These are phyloP conservation scores for Octopus sinensis DNA, from an alignment of 1,140 invertebrate species.

Conservation along the genomic window DNA sequence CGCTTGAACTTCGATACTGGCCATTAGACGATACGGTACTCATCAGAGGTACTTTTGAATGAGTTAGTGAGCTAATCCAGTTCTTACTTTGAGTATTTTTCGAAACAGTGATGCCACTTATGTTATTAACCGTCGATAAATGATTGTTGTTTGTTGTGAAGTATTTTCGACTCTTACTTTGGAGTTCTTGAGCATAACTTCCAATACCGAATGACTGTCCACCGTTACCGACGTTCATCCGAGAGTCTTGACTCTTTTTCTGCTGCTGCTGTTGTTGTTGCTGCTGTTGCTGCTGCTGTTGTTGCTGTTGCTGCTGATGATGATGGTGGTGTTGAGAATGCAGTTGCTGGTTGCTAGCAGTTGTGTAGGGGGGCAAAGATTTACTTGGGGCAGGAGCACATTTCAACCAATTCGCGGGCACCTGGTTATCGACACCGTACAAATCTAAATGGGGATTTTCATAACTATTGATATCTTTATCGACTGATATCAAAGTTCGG, in stretches of 20 bases:
- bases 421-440: slow-evolving; percentile 34
- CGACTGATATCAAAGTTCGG: too few species aligned
- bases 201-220: slow-evolving; percentile 3
- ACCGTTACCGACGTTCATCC: slow-evolving; percentile 4
- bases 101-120: neutral
- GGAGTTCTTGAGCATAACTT: slow-evolving; percentile 29
- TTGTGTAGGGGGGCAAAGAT: slow-evolving; percentile 13
- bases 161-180: slow-evolving; percentile 29
- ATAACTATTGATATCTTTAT: too few species aligned
- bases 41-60: too few species aligned
- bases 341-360: neutral
- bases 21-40: neutral
- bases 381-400: slow-evolving; percentile 23
- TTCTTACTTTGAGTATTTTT: too few species aligned
- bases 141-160: slow-evolving; percentile 19
- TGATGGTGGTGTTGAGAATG: slow-evolving; percentile 12
- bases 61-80: too few species aligned
- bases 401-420: slow-evolving; percentile 37
- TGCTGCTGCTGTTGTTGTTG: neutral
- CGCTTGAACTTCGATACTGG: neutral
- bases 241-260: slow-evolving; percentile 6
- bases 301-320: slow-evolving; percentile 18
- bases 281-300: slow-evolving; percentile 11
- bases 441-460: neutral
- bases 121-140: neutral